Conservation (phyloP, 2,113 vertebrate genomes). For the Mandrillus leucophaeus region DNA sequence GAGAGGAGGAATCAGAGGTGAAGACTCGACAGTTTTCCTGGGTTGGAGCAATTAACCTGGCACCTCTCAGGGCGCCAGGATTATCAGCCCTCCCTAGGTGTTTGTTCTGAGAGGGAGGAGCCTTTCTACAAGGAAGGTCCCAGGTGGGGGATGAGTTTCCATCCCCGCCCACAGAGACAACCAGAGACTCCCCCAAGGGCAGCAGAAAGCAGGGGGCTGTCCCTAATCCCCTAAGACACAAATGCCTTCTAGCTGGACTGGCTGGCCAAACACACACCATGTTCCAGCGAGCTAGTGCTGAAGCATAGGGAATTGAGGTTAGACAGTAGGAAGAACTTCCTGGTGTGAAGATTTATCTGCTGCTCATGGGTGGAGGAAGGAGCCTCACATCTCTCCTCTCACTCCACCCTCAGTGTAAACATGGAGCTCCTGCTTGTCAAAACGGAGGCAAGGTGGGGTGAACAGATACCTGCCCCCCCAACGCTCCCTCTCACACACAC, state of each 20-base stretch:
- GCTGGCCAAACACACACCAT: neutral
- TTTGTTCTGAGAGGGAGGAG: conserved; percentile 57
- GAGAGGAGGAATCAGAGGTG: neutral
- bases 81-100: neutral
- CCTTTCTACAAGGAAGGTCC: neutral
- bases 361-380: conserved; percentile 65
- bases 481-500: neutral
- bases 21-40: neutral
- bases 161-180: conserved; percentile 28
- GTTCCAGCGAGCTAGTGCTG: neutral
- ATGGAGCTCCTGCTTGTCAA: conserved; percentile 63
- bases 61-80: neutral
- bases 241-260: neutral
- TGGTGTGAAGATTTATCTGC: neutral
- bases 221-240: neutral
- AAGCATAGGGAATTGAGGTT: neutral
- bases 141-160: neutral
- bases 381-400: conserved; percentile 20
- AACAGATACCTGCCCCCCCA: neutral
- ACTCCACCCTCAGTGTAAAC: conserved; percentile 76
- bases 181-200: neutral
- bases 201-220: neutral
- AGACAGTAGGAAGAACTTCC: conserved; percentile 45
- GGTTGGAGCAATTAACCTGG: neutral
- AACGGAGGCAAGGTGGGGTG: conserved; percentile 59